Evolutionary conservation across 2,113 vertebrate species (phyloP).

Genomic region (Numida meleagris): DNA sequence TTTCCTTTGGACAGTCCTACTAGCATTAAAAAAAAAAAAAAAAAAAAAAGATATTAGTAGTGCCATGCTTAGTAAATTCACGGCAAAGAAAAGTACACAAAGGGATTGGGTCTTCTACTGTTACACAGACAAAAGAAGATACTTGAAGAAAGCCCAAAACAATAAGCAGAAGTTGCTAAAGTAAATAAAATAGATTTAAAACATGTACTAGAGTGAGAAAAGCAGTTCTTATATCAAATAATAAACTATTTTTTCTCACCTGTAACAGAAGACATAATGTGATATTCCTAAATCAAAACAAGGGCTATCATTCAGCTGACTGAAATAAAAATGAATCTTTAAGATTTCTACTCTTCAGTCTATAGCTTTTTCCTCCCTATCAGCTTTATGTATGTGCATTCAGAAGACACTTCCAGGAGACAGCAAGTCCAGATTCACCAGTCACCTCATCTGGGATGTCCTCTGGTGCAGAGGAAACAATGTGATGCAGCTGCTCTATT

Average conservation of each 20-base stretch:
- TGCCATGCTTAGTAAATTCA: not conserved
- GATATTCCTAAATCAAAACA: not conserved
- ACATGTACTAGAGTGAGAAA: not conserved
- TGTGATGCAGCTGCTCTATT: not conserved
- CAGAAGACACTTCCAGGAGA: not conserved
- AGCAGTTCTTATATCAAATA: not conserved
- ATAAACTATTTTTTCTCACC: not conserved
- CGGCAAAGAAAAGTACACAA: not conserved
- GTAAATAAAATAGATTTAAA: not conserved
- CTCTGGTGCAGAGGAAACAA: not conserved
- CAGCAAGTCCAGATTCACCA: not conserved
- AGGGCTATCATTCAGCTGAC: not conserved
- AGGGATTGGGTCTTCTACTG: not conserved
- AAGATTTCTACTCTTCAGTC: not conserved
- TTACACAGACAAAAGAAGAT: not conserved
- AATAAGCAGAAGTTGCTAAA: not conserved
- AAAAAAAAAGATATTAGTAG: not conserved
- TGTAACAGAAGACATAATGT: not conserved
- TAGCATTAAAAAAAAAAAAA: not conserved
- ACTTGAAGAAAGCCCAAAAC: not conserved
- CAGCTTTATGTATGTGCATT: fast-evolving
- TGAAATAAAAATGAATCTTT: not conserved
- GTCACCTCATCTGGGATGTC: not conserved
- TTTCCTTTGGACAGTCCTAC: not conserved
- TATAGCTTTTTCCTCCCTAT: not conserved